Evolutionary conservation across 2,113 vertebrate genomes (phyloP), one percentile per base, ranked within the genome.

Genomic region (Grallaria varia): DNA sequence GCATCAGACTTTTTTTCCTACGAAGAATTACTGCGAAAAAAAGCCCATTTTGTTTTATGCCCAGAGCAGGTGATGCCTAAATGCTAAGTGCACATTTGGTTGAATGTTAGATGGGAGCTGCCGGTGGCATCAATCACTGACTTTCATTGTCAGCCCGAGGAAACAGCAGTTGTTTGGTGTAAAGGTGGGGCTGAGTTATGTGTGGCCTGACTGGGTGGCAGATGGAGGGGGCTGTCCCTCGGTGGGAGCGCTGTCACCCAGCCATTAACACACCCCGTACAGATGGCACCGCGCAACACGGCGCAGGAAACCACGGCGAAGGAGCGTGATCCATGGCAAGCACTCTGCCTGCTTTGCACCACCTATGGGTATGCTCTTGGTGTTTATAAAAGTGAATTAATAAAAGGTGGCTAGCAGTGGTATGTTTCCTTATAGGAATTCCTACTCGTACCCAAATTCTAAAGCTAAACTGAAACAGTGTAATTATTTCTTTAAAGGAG

Each of bases 201-300:
- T 86, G 97, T 97, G 97, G 97, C 93, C 97, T 97, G 95, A 91
- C 97, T 98, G 97, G 97, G 73, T 50, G 69, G 98, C 98, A 99
- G 98, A 98, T 99, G 98, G 98, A 67, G 98, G 98, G 76, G 83
- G 97, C 93, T 98, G 98, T 97, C 97, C 97, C 97, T 97, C 78
- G 97, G 97, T 97, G 77, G 97, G 98, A 98, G 98, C 97, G 93
- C 97, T 98, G 94, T 93, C 98, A 96, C 97, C 94, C 95, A 98
- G 98, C 98, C 97, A 98, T 98, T 98, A 98, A 97, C 98, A 97
- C 93, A 97, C 97, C 89, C 97, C 52, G 96, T 98, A 87, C 98
- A 98, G 98, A 98, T 99, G 98, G 98, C 95, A 97, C 96, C 96
- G 97, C 97, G 98, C 97, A 98, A 98, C 98, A 98, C 87, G 98